Percentiles rank a stretch among this genome's conserved stretches.
phyloP scores from a whole-genome alignment of 2,797 vertebrate species.

The Taeniopygia guttata region DNA sequence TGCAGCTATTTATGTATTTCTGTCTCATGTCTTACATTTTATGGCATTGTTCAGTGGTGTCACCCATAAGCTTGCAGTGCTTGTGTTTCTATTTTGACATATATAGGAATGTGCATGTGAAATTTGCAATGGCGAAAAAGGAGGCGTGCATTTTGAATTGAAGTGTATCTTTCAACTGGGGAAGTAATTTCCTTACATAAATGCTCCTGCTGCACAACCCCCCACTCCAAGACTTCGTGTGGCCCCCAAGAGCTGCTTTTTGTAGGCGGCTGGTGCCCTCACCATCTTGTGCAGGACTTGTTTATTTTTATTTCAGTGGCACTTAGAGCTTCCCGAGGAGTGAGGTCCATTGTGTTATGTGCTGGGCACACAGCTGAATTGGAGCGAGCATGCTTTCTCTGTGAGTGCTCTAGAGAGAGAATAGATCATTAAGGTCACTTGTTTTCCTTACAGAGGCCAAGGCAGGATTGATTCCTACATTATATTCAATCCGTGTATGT shows the following conservation, averaged over 20 bases:
- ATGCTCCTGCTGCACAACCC: background rate
- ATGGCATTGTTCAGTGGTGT: conserved; percentile 3
- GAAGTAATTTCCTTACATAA: conserved; percentile 7
- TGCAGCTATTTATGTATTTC: conserved; percentile 44
- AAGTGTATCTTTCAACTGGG: background rate
- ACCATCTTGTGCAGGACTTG: conserved; percentile 57
- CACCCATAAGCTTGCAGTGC: conserved; percentile 10
- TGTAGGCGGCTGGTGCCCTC: conserved; percentile 53
- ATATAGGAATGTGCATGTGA: background rate
- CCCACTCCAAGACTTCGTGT: background rate
- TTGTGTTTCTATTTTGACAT: background rate
- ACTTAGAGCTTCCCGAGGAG: conserved; percentile 55
- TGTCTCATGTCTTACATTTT: conserved; percentile 22
- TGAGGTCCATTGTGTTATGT: conserved; percentile 54
- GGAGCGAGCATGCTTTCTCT: conserved; percentile 54
- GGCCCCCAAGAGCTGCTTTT: conserved; percentile 49
- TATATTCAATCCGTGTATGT: conserved; percentile 26
- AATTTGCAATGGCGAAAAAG: background rate
- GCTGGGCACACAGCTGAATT: conserved; percentile 57
- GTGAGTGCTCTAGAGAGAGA: conserved; percentile 68
- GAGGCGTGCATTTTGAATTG: background rate
- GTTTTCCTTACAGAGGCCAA: conserved; percentile 59
- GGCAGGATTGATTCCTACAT: conserved; percentile 58
- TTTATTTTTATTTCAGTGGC: conserved; percentile 61
- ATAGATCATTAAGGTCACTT: conserved; percentile 69